Conservation (phyloP, 2,113 vertebrate species). For the Pluvianellus socialis region DNA sequence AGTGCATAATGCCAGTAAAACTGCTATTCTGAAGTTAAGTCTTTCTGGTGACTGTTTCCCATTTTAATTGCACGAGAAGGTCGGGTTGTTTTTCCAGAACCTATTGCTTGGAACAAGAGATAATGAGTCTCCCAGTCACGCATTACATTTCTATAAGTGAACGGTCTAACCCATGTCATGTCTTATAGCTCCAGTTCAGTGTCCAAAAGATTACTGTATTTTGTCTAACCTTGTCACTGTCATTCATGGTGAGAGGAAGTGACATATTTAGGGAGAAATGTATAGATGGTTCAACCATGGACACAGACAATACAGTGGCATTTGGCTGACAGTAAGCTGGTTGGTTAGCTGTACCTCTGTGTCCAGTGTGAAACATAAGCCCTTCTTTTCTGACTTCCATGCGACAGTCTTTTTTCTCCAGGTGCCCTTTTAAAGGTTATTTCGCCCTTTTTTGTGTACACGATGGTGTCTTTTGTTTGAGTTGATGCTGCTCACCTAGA, state of each 20-base stretch:
- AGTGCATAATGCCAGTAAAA: conserved; percentile 59
- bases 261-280: conserved; percentile 14
- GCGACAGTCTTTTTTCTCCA: background rate
- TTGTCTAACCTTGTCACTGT: background rate
- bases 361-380: background rate
- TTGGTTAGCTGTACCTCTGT: background rate
- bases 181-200: background rate
- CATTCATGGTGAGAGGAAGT: background rate
- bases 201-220: background rate
- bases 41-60: conserved; percentile 64
- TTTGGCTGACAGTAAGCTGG: background rate
- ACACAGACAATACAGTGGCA: background rate
- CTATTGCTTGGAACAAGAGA: conserved; percentile 52
- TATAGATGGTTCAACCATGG: background rate
- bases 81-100: conserved; percentile 48
- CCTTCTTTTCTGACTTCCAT: background rate
- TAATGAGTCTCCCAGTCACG: background rate
- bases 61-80: conserved; percentile 55
- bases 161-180: background rate
- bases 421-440: background rate
- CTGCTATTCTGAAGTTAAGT: conserved; percentile 57
- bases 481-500: background rate
- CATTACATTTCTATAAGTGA: conserved; percentile 10
- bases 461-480: background rate
- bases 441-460: background rate